Evolutionary conservation across 1,140 invertebrate species (phyloP), one percentile per base, ranked within the genome.

Genomic region (Cheumatopsyche charites): DNA sequence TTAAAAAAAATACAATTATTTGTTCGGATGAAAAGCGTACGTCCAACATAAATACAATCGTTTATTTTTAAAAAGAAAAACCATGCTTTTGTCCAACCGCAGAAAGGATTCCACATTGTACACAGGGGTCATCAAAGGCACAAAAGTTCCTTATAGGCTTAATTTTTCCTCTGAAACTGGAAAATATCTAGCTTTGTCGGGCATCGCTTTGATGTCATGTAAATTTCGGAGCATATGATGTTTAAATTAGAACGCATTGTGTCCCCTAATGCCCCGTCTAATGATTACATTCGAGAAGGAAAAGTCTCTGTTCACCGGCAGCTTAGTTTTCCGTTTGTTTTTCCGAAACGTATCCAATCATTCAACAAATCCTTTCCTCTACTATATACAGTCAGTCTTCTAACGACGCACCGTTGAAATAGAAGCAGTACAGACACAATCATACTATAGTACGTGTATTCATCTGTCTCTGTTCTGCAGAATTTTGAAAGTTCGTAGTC

Each of bases 81-180:
- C 26, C 36, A 63, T 45, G 62, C 36, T 29, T 45, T 63, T 42
- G 62, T 45, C 62, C 62, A 42, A 62, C 62, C 26, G 29, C 26
- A 63, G 36, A 63, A 63, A 63, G 62, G 62, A 63, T 63, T 63
- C 29, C 42, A 17, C 58, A 62, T 62, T 62, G 29, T 58, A 58
- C 23, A 63, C 62, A 63, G 29, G 62, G 62, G 62, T 63, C 62
- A 41, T 63, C 42, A 63, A 63, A 63, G 42, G 62, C 15, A 63
- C 62, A 63, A 63, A 63, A 63, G 62, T 63, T 63, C 23, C 29
- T 63, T 63, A 63, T 63, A 42, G 42, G 62, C 62, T 63, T 63
- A 63, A 63, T 63, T 63, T 63, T 63, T 41, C 62, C 15, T 63
- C 62, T 63, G 62, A 63, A 42, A 42, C 42, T 63, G 42, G 42